These are phyloP conservation scores for Mus pahari DNA, from an alignment of 2,113 vertebrate species.

Conservation along the genomic window DNA sequence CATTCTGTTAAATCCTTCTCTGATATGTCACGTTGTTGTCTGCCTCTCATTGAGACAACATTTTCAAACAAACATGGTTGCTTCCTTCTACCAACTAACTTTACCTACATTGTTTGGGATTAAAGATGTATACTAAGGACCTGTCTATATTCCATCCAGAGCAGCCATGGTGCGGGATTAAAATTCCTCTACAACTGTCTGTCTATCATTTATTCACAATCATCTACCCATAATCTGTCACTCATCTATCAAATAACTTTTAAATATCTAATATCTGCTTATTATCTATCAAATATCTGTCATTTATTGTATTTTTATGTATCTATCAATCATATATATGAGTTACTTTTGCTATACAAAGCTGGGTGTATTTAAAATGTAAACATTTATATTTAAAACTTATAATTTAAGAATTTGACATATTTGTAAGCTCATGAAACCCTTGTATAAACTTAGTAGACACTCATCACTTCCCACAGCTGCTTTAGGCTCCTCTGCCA, in stretches of 20 bases:
- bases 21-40: too few relatives aligned
- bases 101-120: too few relatives aligned
- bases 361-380: background rate
- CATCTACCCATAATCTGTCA: background rate
- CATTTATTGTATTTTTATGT: background rate
- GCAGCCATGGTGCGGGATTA: too few relatives aligned
- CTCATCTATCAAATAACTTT: background rate
- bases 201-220: background rate
- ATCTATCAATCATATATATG: background rate
- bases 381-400: background rate
- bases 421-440: background rate
- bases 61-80: too few relatives aligned
- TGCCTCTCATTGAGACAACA: too few relatives aligned
- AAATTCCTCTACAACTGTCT: too few relatives aligned
- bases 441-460: background rate
- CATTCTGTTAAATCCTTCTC: too few relatives aligned
- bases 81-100: too few relatives aligned
- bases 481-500: background rate
- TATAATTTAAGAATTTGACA: background rate
- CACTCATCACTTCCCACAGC: background rate
- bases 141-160: too few relatives aligned
- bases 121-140: too few relatives aligned
- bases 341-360: background rate
- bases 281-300: background rate
- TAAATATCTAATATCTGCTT: background rate